Evolutionary conservation across 2,113 vertebrate species (phyloP), one percentile per base, ranked within the genome.

Genomic region (Chaetura pelagica): DNA sequence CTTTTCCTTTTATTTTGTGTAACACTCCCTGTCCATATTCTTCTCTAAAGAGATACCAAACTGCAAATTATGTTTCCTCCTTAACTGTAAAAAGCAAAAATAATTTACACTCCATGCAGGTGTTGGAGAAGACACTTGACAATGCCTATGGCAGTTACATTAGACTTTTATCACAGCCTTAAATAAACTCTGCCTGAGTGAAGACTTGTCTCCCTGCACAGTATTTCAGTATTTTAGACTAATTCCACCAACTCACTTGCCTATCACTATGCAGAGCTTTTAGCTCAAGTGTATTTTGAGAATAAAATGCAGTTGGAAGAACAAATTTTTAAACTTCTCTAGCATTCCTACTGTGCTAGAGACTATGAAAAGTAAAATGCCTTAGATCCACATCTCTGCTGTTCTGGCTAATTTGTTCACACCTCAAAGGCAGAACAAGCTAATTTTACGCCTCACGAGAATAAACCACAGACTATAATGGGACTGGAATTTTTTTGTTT

Each of bases 361-460:
- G 49, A 67, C n/a, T 42, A 4, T 9, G 52, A 76, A 64, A 61
- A 55, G 35, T 21, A 24, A 55, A 90, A 79, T 32, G 76, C 14
- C 32, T 77, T 24, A 26, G 27, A 20, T 59, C 57, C 66, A 68
- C 76, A n/a, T 34, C 44, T 59, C 22, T 3, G 1, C 38, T 63
- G 42, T 42, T 84, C 76, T 48, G 32, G 38, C 7, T 80, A 58
- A 78, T 84, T 55, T 72, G 11, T 58, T 80, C 59, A 62, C 59
- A 49, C 38, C 29, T 73, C 64, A 90, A 87, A 84, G 72, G 58
- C 49, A 93, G 93, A 95, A 63, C 16, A 59, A 81, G 77, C 11
- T 27, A 11, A 71, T 61, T 87, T 55, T 17, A 2, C 34, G 84
- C 24, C n/a, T 66, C 59, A 52, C 34, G 27, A 67, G 62, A 64